A percentile compares a stretch with the other conserved stretches of the same genome.
These are phyloP conservation scores for Cantharis lateralis DNA, from an alignment of 2,888 invertebrate species.

Conservation along the genomic window DNA sequence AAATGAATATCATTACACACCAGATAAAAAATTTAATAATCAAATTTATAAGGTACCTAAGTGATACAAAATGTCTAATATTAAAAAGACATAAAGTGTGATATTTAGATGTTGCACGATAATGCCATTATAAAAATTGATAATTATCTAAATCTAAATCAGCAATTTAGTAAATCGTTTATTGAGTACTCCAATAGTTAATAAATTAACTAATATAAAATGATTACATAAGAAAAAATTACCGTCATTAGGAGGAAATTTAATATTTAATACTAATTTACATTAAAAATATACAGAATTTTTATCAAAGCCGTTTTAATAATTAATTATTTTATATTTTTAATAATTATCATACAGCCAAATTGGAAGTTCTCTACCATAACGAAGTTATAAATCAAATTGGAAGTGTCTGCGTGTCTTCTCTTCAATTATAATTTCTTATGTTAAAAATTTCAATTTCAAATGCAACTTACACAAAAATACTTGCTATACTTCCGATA, in stretches of 20 bases:
- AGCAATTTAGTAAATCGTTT: slow-evolving; percentile 14
- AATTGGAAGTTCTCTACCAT: background rate
- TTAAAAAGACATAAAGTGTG: slow-evolving; percentile 19
- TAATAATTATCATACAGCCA: background rate
- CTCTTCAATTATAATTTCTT: background rate
- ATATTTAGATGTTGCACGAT: background rate
- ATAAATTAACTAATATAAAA: slow-evolving; percentile 8
- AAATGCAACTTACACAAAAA: background rate
- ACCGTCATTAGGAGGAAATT: background rate
- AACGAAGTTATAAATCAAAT: background rate
- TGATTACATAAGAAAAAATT: background rate
- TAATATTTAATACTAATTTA: background rate
- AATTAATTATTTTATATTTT: background rate
- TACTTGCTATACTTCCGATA: background rate
- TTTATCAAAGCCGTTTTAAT: background rate
- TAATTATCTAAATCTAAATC: slow-evolving; percentile 19
- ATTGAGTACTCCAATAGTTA: slow-evolving; percentile 1
- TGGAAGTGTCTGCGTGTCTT: background rate
- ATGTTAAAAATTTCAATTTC: background rate
- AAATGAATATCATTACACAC: background rate
- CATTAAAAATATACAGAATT: background rate
- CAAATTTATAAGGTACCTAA: slow-evolving; percentile 3
- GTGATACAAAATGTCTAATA: background rate
- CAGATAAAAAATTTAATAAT: slow-evolving; percentile 4
- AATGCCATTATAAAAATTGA: slow-evolving; percentile 19